Base-by-base conservation (phyloP, 1,140 invertebrate genomes). In the roundworm (Caenorhabditis elegans) region DNA sequence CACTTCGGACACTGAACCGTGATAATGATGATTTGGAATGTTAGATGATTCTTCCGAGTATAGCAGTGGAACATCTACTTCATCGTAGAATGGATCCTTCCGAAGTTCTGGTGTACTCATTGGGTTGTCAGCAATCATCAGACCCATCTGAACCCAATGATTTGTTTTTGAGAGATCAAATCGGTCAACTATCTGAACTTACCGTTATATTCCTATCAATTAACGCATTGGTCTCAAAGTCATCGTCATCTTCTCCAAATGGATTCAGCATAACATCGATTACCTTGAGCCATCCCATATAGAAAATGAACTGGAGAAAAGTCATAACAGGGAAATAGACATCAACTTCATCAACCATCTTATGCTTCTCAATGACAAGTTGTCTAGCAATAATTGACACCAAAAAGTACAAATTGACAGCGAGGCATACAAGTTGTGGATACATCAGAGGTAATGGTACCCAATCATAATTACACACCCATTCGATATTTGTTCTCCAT, bases 301-400 rank as follows among this genome's bases (percentile, higher is more conserved):
- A 98, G 91, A 97, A 97, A 89, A 95, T 94, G 90, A 97, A 97
- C 86, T 91, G 90, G 47, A 96, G 91, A 0, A 94, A 93, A 0
- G 94, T 95, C 88, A 97, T 96, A 84, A 96, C 91, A 0, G 95
- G 95, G 88, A 97, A 93, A 88, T 95, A 96, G 8, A 95, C 91
- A 89, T 98, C 95, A 0, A 82, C 28, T 79, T 51, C 55, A 51
- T 76, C 79, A 51, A 79, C 60, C 15, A 78, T 46, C 43, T 82
- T 78, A 79, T 28, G 48, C 15, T 60, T 76, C 3, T 51, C 43
- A 10, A 84, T 46, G 0, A 88, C 82, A 78, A 84, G 81, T 78
- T 89, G 88, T 47, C 89, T 53, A 19, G 84, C 83, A 19, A 89
- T 65, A 15, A 89, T 78, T 31, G 86, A 89, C 22, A 89, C 83